Conservation (phyloP, 1,140 invertebrate genomes). For the Drosophila nigromelanica region DNA sequence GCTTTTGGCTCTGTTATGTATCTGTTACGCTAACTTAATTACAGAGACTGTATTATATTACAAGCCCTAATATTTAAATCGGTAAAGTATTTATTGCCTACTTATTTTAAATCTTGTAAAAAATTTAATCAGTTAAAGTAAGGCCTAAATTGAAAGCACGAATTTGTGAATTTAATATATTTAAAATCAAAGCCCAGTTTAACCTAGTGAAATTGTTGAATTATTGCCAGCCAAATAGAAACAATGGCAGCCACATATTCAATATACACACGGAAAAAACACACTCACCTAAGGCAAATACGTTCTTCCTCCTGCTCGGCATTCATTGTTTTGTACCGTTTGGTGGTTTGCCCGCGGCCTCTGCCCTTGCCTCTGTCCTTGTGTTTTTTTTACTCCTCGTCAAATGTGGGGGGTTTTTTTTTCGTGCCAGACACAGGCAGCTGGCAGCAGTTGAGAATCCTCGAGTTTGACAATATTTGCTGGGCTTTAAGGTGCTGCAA, state of each 20-base stretch:
- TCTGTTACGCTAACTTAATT: not conserved
- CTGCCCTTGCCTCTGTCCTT: constrained; percentile 23
- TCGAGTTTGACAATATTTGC: constrained; percentile 61
- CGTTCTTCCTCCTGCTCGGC: constrained; percentile 67
- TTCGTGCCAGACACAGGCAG: constrained; percentile 48
- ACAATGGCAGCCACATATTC: constrained; percentile 3
- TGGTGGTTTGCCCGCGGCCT: constrained; percentile 22
- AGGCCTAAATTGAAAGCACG: not conserved
- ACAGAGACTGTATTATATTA: too few species aligned
- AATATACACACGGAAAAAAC: constrained; percentile 27
- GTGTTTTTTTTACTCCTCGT: constrained; percentile 27
- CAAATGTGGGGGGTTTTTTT: constrained; percentile 52
- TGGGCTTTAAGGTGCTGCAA: constrained; percentile 69
- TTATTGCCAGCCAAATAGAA: constrained; percentile 37
- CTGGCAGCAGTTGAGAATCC: constrained; percentile 43
- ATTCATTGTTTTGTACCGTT: constrained; percentile 55
- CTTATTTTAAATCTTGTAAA: too few species aligned
- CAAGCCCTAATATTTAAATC: too few species aligned
- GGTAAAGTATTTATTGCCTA: too few species aligned
- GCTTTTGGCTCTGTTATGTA: not conserved
- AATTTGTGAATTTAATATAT: constrained; percentile 29
- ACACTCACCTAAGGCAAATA: constrained; percentile 74
- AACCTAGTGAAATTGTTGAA: constrained; percentile 46
- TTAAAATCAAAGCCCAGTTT: constrained; percentile 23
- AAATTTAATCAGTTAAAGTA: too few species aligned